Evolutionary conservation across 2,113 vertebrate genomes (phyloP), one percentile per base, ranked within the genome.

Genomic region (Syrmaticus mikado): DNA sequence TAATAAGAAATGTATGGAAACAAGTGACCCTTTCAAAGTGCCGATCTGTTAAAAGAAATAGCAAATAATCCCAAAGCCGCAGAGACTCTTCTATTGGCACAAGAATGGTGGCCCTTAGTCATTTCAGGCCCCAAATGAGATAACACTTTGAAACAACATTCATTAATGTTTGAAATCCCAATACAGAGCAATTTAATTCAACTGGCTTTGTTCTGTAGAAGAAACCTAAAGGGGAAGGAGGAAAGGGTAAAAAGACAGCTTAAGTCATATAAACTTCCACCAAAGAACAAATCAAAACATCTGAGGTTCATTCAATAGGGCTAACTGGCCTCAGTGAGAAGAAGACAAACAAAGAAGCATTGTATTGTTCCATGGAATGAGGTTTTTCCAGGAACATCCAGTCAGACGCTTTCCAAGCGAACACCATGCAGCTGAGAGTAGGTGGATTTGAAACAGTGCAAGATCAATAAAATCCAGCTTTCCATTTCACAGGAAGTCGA

Each of bases 281-380:
- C 82, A 94, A 95, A 85, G 94, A 97, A 88, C 89, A 94, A 96
- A 94, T 95, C 94, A 97, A 97, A 98, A 97, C 83, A 94, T 89
- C 87, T 88, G 86, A 94, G 84, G 89, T 89, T 93, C 95, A 95
- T 93, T 87, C 94, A 95, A 34, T 74, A 90, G 57, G 91, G 77
- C 73, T 96, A 85, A 80, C 78, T 68, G 94, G 90, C 85, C 87
- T 82, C 82, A 61, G 91, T 5, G 1, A 97, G 92, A 89, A 79
- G 91, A 92, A 8, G 53, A 87, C 91, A 95, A 92, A 97, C 96
- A 98, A 98, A 98, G 96, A 41, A 61, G 76, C 53, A 95, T 92
- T 96, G 94, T 97, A 62, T 91, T 90, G 40, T 87, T 94, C 92
- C 4, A 0, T 2, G 0, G 67, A 86, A 92, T 70, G 94, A 95